Evolutionary conservation across 2,113 vertebrate species (phyloP).

Genomic region (Stegastes partitus): DNA sequence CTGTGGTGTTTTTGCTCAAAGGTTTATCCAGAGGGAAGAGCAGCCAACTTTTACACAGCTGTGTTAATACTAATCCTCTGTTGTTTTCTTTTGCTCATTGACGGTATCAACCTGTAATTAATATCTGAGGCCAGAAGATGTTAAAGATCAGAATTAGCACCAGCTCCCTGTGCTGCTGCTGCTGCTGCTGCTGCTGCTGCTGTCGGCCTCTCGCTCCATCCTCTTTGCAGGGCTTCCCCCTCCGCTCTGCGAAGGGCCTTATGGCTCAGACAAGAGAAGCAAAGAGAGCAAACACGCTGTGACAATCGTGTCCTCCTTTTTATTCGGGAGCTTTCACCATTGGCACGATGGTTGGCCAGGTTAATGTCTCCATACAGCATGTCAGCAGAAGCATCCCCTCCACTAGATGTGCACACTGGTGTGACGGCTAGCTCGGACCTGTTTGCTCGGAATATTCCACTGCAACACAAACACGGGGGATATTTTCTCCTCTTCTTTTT

Average conservation of each 20-base stretch:
- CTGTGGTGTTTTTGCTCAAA: constrained; percentile 70
- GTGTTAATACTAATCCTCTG: constrained; percentile 15
- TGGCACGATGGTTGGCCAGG: constrained; percentile 77
- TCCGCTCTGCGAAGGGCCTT: constrained; percentile 39
- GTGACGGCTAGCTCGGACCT: constrained; percentile 62
- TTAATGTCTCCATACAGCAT: constrained; percentile 83
- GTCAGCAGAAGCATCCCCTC: constrained; percentile 78
- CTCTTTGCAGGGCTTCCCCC: constrained; percentile 46
- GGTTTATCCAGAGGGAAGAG: constrained; percentile 67
- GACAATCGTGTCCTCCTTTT: constrained; percentile 84
- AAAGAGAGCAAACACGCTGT: constrained; percentile 80
- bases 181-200: background rate
- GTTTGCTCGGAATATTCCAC: constrained; percentile 32
- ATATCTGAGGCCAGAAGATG: background rate
- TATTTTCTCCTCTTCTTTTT: constrained; percentile 2
- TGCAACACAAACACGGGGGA: constrained; percentile 15
- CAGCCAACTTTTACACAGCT: constrained; percentile 62
- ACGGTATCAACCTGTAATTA: constrained; percentile 13
- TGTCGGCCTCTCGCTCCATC: constrained; percentile 28
- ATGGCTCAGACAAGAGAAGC: constrained; percentile 67
- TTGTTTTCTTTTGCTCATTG: constrained; percentile 36
- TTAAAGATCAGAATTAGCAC: background rate
- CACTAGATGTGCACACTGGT: constrained; percentile 61
- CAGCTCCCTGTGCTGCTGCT: constrained; percentile 13
- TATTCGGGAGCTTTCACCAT: constrained; percentile 75